phyloP scores from a whole-genome alignment of 2,888 invertebrate genomes.

The Neoscelio sp. region DNA sequence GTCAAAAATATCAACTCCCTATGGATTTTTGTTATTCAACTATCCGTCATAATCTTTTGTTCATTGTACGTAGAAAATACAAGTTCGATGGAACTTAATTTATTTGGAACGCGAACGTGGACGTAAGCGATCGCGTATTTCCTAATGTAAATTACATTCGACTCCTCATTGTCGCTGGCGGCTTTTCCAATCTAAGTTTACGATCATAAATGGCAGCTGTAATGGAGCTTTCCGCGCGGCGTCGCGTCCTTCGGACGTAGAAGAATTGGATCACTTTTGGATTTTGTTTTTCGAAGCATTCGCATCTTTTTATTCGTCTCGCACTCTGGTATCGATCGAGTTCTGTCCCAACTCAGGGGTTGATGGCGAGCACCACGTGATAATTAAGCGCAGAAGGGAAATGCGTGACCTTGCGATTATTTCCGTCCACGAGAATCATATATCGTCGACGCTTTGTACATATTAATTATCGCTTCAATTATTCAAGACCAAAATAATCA shows the following conservation, averaged over 20 bases:
- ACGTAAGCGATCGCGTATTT: no score
- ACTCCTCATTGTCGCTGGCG: no score
- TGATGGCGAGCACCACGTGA: conserved; percentile 53
- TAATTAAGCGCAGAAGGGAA: conserved; percentile 58
- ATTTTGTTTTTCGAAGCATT: conserved; percentile 24
- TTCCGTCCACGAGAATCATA: conserved; percentile 68
- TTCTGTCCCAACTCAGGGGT: conserved; percentile 41
- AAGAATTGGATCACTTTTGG: conserved; percentile 12
- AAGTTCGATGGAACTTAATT: no score
- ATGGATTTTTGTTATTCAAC: no score
- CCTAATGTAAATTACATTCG: no score
- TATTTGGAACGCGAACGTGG: no score
- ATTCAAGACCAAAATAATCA: conserved; percentile 46
- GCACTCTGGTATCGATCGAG: conserved; percentile 38
- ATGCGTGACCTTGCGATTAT: conserved; percentile 75
- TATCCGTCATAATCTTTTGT: no score
- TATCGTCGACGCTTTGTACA: conserved; percentile 40
- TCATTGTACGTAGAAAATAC: no score
- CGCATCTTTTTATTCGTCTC: conserved; percentile 23
- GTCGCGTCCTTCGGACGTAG: neutral
- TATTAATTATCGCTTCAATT: conserved; percentile 61
- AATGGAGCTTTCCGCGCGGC: neutral
- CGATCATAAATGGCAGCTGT: no score
- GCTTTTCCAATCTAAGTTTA: no score
- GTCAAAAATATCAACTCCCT: no score